Evolutionary conservation across 2,113 vertebrate species (phyloP).

Genomic region (Paradoxurus hermaphroditus): DNA sequence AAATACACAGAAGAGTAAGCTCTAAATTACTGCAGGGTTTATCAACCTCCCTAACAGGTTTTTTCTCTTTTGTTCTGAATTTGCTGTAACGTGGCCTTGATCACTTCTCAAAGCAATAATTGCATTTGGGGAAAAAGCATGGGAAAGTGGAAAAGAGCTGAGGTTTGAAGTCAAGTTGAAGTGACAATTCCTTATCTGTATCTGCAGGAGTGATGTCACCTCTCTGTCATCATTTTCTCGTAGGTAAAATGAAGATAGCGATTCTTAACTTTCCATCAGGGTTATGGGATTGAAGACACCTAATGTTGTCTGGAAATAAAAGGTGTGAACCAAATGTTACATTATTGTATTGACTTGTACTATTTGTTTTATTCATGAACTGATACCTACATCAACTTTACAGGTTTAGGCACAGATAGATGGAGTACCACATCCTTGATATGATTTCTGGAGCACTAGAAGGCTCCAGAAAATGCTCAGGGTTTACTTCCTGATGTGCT

Average conservation of each 20-base stretch:
- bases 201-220: background rate
- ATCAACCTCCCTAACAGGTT: background rate
- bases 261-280: background rate
- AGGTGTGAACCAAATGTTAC: background rate
- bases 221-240: background rate
- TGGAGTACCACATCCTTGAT: background rate
- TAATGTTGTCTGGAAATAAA: background rate
- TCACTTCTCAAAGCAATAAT: background rate
- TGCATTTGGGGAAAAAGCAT: background rate
- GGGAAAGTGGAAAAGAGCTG: background rate
- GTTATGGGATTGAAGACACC: background rate
- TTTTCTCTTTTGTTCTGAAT: background rate
- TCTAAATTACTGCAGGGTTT: background rate
- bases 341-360: background rate
- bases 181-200: background rate
- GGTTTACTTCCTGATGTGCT: background rate
- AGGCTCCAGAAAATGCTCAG: background rate
- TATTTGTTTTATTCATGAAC: background rate
- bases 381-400: background rate
- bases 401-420: background rate
- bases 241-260: background rate
- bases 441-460: background rate
- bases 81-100: background rate
- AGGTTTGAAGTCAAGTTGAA: background rate
- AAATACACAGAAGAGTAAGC: background rate